phyloP scores from a whole-genome alignment of 2,888 invertebrate genomes.

The Diachrysia chrysitis region DNA sequence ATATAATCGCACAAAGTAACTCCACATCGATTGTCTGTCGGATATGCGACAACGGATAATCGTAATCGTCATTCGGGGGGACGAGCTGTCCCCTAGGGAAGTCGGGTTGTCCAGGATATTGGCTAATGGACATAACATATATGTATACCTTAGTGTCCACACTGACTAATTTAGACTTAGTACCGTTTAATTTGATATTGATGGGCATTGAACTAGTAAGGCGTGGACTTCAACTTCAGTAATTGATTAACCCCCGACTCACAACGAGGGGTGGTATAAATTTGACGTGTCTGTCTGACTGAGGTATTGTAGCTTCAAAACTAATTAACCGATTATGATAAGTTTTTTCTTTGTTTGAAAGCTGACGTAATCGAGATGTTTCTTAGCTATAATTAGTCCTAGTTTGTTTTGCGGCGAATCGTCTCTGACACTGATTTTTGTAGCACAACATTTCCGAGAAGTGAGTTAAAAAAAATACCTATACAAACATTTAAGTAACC shows the following conservation, averaged over 20 bases:
- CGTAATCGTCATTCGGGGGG: constrained; percentile 26
- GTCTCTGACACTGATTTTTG: too few relatives aligned
- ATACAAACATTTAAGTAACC: too few relatives aligned
- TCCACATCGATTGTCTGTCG: constrained; percentile 18
- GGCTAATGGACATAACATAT: constrained; percentile 39
- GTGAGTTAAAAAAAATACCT: too few relatives aligned
- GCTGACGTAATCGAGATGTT: too few relatives aligned
- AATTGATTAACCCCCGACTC: not conserved
- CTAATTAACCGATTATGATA: too few relatives aligned
- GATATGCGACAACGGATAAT: constrained; percentile 20
- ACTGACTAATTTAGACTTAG: constrained; percentile 15
- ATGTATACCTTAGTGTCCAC: constrained; percentile 12
- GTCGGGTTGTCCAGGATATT: constrained; percentile 53
- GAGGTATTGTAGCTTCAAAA: too few relatives aligned
- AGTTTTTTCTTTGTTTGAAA: too few relatives aligned
- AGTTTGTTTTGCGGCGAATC: too few relatives aligned
- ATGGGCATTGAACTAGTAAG: not conserved
- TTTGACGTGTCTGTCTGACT: too few relatives aligned
- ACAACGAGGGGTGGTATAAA: too few relatives aligned
- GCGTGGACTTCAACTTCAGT: not conserved
- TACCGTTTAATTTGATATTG: not conserved
- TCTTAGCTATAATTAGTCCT: too few relatives aligned
- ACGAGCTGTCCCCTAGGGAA: constrained; percentile 50
- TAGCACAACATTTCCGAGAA: too few relatives aligned
- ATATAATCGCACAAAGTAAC: not conserved